A percentile compares a stretch with the other conserved stretches of the same genome.
Conservation (phyloP, 2,888 invertebrate species). For the Lissonota sp. region DNA sequence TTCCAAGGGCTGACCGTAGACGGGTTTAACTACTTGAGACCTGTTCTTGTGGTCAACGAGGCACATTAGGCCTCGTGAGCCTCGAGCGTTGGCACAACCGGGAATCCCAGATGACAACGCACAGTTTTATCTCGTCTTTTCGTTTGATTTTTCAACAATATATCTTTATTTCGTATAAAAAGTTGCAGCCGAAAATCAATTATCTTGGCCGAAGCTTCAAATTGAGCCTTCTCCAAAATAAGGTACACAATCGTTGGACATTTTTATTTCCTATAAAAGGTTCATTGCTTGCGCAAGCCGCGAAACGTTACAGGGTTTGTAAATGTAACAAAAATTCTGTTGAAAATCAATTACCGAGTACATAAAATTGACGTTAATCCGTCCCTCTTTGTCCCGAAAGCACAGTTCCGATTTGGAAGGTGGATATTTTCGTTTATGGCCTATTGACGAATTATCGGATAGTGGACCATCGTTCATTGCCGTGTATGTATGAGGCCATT, state of each 20-base stretch:
- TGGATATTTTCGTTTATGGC: constrained; percentile 47
- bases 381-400: background rate
- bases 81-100: too few species aligned
- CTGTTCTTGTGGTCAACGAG: background rate
- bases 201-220: too few species aligned
- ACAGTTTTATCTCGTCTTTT: too few species aligned
- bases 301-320: background rate
- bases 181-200: too few species aligned
- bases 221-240: too few species aligned
- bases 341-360: too few species aligned
- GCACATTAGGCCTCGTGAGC: background rate
- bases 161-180: too few species aligned
- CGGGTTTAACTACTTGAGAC: constrained; percentile 50
- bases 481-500: too few species aligned
- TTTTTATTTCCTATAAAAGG: background rate
- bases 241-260: constrained; percentile 1
- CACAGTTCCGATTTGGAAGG: constrained; percentile 6
- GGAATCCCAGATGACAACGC: too few species aligned
- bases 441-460: constrained; percentile 42
- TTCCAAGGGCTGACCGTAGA: constrained; percentile 39
- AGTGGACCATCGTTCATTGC: background rate
- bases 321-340: too few species aligned
- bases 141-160: too few species aligned
- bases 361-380: too few species aligned
- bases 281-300: background rate